These are phyloP conservation scores for Butorides virescens DNA, from an alignment of 2,113 vertebrate genomes.

Conservation along the genomic window DNA sequence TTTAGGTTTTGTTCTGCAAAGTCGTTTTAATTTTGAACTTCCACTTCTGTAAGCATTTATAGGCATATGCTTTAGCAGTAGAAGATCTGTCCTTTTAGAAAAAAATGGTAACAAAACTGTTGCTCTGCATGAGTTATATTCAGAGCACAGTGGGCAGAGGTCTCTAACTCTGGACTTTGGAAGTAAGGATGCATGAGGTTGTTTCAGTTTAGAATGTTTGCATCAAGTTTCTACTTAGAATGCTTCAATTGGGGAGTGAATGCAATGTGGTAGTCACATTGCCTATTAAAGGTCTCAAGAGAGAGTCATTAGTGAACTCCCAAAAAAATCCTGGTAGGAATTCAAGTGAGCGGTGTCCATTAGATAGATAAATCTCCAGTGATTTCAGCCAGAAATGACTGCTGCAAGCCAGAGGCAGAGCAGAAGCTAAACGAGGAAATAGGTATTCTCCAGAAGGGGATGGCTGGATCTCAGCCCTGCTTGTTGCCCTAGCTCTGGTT, in stretches of 20 bases:
- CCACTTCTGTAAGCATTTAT: not conserved
- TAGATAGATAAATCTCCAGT: not conserved
- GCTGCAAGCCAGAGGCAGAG: not conserved
- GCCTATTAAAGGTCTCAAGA: not conserved
- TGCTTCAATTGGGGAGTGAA: not conserved
- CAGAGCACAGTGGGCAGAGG: not conserved
- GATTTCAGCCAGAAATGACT: not conserved
- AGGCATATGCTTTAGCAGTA: rapidly evolving
- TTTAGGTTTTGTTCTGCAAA: not conserved
- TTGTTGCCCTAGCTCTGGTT: not conserved
- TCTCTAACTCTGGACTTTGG: not conserved
- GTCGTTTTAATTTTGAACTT: not conserved
- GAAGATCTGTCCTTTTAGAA: not conserved
- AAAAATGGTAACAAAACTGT: not conserved
- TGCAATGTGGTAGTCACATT: not conserved
- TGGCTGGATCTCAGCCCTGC: not conserved
- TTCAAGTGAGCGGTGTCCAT: not conserved
- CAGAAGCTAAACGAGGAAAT: not conserved
- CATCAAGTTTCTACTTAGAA: not conserved
- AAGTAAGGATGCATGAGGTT: not conserved
- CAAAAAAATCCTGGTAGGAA: not conserved
- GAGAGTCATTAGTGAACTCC: not conserved
- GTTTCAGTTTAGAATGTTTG: not conserved
- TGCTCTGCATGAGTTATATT: not conserved
- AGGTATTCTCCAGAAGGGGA: not conserved